Evolutionary conservation across 2,888 invertebrate species (phyloP), one percentile per base, ranked within the genome.

Genomic region (Drosophila conformis): DNA sequence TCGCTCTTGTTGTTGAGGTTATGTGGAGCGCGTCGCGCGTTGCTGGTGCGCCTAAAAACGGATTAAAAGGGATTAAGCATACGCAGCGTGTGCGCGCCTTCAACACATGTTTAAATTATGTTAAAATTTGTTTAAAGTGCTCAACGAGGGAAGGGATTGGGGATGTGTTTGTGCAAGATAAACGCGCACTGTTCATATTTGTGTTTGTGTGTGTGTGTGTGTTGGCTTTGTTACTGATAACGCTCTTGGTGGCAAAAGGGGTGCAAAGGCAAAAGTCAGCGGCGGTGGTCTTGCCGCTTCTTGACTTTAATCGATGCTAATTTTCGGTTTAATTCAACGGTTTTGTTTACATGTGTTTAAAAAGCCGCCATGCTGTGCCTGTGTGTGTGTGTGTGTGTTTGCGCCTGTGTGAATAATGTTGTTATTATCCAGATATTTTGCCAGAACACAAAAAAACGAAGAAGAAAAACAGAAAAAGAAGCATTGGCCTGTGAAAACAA

Each of bases 251-350:
- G 63, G 54, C n/a, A 18, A n/a, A 29, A 31, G 25, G 48, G 49
- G 64, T 46, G 38, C 36, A 40, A 4, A 2, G 36, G 65, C 27
- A 2, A 35, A 53, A 25, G 25, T 46, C 46, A 25, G 66, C 8
- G 13, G 27, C 13, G n/a, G 1, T 21, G 60, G 56, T 46, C 60
- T 71, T 60, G 57, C 58, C 53, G 63, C 86, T 86, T 90, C 90
- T 85, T 85, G 85, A 78, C 90, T 89, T 85, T 90, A 85, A 85
- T 85, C 85, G 90, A 85, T 85, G 85, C 85, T 89, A 85, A 85
- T 85, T 85, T 85, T 88, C 78, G 90, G 85, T 85, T 85, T 89
- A 89, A 90, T 89, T 85, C 85, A 85, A 89, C 88, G 90, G 85
- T 88, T 88, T 87, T 85, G 85, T 85, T 85, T 89, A 89, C 85